Evolutionary conservation across 1,140 invertebrate genomes (phyloP).

Genomic region (Drosophila baimaii): DNA sequence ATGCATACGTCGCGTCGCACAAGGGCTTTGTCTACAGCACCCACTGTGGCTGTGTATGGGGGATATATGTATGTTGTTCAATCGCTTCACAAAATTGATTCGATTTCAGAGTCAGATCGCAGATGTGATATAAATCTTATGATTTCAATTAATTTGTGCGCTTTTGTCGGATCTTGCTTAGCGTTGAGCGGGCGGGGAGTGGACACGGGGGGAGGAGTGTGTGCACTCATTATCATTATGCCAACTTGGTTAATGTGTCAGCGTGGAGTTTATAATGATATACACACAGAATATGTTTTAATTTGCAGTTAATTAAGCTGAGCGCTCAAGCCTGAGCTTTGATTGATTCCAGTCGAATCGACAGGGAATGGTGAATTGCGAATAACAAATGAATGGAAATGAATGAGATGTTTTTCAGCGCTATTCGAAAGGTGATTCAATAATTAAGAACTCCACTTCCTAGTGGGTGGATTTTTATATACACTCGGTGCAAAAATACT

Average conservation of each 20-base stretch:
- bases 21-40: conserved; percentile 58
- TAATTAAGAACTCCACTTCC: conserved; percentile 41
- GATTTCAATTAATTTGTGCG: conserved; percentile 81
- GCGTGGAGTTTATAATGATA: conserved; percentile 53
- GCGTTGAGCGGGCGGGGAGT: too few relatives aligned
- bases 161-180: conserved; percentile 55
- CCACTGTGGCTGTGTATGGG: conserved; percentile 53
- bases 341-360: conserved; percentile 28
- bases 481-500: background rate
- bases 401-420: conserved; percentile 36
- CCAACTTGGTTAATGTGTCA: conserved; percentile 69
- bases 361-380: conserved; percentile 34
- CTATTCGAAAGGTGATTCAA: conserved; percentile 36
- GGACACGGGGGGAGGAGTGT: conserved; percentile 24
- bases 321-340: background rate
- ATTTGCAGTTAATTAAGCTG: conserved; percentile 57
- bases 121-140: conserved; percentile 70
- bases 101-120: conserved; percentile 67
- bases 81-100: conserved; percentile 65
- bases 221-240: conserved; percentile 61
- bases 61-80: conserved; percentile 23
- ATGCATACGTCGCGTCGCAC: conserved; percentile 62
- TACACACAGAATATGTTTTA: conserved; percentile 61
- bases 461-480: conserved; percentile 22
- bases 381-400: conserved; percentile 44